Percentiles rank a stretch among this genome's conserved stretches.
Conservation (phyloP, 2,888 invertebrate species). For the Leptinotarsa tumamoca region DNA sequence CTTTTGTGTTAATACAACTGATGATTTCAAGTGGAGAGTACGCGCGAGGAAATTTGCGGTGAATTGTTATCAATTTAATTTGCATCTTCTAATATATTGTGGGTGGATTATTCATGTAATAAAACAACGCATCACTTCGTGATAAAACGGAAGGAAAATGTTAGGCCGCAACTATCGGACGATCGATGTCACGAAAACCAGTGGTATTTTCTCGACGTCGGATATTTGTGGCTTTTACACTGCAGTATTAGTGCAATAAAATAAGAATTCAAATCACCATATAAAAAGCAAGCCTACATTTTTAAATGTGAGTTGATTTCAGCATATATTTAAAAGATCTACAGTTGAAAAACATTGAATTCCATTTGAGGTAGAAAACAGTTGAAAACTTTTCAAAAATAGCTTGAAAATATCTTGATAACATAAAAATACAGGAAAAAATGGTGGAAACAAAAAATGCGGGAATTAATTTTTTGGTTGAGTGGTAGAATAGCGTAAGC, state of each 20-base stretch:
- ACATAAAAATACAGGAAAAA: no score
- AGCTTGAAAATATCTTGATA: no score
- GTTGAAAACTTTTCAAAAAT: no score
- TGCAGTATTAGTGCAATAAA: not conserved
- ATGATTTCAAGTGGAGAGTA: not conserved
- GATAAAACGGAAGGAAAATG: slow-evolving; percentile 6
- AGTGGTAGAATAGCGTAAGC: no score
- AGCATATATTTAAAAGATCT: no score
- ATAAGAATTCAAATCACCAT: not conserved
- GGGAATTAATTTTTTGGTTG: no score
- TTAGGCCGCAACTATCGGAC: slow-evolving; percentile 1
- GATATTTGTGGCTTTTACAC: slow-evolving; percentile 1
- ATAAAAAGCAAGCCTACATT: no score
- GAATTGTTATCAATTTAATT: not conserved
- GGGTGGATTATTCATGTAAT: not conserved
- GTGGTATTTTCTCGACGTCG: not conserved
- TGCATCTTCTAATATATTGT: not conserved
- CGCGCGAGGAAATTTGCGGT: not conserved
- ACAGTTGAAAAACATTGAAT: no score
- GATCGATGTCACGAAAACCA: not conserved
- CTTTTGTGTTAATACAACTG: not conserved
- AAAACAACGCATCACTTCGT: not conserved
- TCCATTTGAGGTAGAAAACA: no score
- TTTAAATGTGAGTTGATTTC: no score
- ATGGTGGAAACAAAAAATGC: no score